Conservation (phyloP, 2,888 invertebrate species). For the Cryptus viduatorius region DNA sequence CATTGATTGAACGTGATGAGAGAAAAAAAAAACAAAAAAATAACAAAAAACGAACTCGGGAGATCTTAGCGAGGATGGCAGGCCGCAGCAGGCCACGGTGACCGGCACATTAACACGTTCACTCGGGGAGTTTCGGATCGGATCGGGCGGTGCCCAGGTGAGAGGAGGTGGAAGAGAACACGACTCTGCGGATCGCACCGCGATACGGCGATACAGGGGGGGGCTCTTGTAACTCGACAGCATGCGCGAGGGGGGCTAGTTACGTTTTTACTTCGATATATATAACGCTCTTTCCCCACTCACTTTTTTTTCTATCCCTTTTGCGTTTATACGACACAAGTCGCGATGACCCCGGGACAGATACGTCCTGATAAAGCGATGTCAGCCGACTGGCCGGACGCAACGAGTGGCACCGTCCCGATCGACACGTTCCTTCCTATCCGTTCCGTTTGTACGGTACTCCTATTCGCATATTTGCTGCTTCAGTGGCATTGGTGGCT, state of each 20-base stretch:
- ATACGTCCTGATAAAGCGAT: slow-evolving; percentile 67
- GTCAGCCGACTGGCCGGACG: slow-evolving; percentile 66
- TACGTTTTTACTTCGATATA: slow-evolving; percentile 9
- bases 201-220: slow-evolving; percentile 9
- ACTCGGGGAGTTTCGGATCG: slow-evolving; percentile 78
- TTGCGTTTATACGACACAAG: slow-evolving; percentile 1
- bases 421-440: slow-evolving; percentile 27
- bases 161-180: slow-evolving; percentile 73
- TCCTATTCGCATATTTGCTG: slow-evolving; percentile 13
- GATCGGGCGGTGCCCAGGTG: slow-evolving; percentile 79
- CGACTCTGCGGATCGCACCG: background rate
- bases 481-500: slow-evolving; percentile 20
- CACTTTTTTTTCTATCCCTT: background rate
- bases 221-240: slow-evolving; percentile 7
- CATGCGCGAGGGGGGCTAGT: slow-evolving; percentile 10
- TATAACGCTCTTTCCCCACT: background rate
- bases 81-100: slow-evolving; percentile 77
- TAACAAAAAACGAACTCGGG: slow-evolving; percentile 16
- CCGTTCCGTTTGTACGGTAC: background rate
- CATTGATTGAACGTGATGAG: slow-evolving; percentile 49
- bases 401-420: slow-evolving; percentile 23
- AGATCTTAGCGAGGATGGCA: slow-evolving; percentile 37
- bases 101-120: slow-evolving; percentile 82
- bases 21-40: slow-evolving; percentile 62
- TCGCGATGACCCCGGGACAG: slow-evolving; percentile 36